phyloP scores from a whole-genome alignment of 2,797 vertebrate species.

The Cossypha heuglini region DNA sequence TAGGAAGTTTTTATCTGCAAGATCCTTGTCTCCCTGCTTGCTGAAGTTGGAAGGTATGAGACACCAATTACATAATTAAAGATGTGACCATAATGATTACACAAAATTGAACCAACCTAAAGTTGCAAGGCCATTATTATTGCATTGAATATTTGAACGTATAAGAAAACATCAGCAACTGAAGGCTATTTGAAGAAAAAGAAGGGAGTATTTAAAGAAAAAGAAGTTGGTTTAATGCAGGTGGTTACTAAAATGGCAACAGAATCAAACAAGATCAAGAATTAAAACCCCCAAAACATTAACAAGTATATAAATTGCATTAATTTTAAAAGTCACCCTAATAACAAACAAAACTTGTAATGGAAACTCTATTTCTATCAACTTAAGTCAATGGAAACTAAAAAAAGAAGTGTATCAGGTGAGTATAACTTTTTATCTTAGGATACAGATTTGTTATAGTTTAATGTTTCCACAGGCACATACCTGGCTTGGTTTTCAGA shows the following conservation, averaged over 20 bases:
- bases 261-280: neutral
- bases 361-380: slow-evolving; percentile 6
- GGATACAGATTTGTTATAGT: neutral
- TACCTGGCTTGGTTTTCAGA: neutral
- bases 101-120: neutral
- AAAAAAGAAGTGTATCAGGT: neutral
- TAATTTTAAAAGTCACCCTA: slow-evolving; percentile 34
- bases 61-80: neutral
- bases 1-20: slow-evolving; percentile 16
- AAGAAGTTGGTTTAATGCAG: neutral
- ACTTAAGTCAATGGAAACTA: neutral
- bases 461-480: neutral
- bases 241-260: neutral
- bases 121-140: neutral
- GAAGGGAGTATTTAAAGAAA: neutral
- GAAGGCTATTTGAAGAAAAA: neutral
- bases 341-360: neutral
- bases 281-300: neutral
- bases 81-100: neutral
- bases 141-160: neutral
- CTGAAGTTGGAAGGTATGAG: neutral
- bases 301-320: slow-evolving; percentile 8
- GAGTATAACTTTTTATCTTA: neutral
- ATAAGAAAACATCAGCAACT: neutral
- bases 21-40: neutral